A percentile compares a stretch with the other conserved stretches of the same genome.
Conservation (phyloP, 2,888 invertebrate genomes). For the Autographa pulchrina region DNA sequence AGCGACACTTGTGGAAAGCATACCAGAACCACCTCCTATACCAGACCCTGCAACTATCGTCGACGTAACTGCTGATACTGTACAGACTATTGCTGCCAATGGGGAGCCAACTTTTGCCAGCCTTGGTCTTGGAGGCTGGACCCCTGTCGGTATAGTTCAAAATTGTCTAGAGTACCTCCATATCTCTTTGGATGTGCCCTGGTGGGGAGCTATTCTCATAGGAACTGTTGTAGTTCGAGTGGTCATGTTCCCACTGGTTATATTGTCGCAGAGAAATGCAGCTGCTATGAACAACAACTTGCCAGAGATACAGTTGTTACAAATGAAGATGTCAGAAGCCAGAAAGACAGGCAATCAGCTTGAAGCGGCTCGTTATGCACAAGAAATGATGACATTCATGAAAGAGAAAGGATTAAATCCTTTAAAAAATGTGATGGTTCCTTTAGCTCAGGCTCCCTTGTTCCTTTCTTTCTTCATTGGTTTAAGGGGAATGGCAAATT, state of each 20-base stretch:
- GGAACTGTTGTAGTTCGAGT: conserved; percentile 94
- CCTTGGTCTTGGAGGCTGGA: conserved; percentile 95
- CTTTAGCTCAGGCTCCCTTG: conserved; percentile 95
- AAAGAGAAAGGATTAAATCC: conserved; percentile 95
- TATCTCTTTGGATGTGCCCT: conserved; percentile 94
- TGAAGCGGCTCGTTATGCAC: conserved; percentile 93
- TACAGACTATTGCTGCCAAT: conserved; percentile 82
- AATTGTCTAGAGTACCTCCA: conserved; percentile 95
- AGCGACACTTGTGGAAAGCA: conserved; percentile 72
- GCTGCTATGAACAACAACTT: conserved; percentile 95
- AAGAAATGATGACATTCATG: conserved; percentile 95
- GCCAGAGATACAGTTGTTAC: conserved; percentile 95
- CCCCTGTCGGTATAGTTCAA: conserved; percentile 95
- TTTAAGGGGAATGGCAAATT: conserved; percentile 95
- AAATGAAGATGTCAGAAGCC: conserved; percentile 96
- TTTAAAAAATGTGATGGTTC: conserved; percentile 93
- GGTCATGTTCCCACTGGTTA: conserved; percentile 95
- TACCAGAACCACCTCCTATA: conserved; percentile 85
- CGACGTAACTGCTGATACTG: conserved; percentile 77
- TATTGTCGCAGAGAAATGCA: conserved; percentile 94
- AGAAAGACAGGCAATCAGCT: conserved; percentile 94
- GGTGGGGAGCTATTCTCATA: conserved; percentile 97
- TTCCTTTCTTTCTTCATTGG: conserved; percentile 98
- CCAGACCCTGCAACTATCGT: conserved; percentile 76
- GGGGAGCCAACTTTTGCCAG: conserved; percentile 95